Evolutionary conservation across 2,113 vertebrate species (phyloP), one percentile per base, ranked within the genome.

Genomic region (Alligator sinensis): DNA sequence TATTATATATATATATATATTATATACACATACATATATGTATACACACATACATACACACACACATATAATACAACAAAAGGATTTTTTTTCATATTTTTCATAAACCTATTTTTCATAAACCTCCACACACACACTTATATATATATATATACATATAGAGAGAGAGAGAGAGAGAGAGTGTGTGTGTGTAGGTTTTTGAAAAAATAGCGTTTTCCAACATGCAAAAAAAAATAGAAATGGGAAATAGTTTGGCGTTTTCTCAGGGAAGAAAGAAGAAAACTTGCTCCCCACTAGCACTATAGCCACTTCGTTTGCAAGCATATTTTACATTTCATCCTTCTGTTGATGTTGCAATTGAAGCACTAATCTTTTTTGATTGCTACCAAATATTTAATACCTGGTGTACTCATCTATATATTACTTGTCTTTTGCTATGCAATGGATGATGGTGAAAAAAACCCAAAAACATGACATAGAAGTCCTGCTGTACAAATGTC

Each of bases 271-370:
- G 47, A 47, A 47, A 47, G 47, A 47, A 9, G 47, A 47, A 47
- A 47, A 47, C 72, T 5, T 3, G 9, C 19, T 15, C 80, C 79
- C 59, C 28, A 68, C 87, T 83, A 94, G n/a, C 30, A 3, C 21
- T 0, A 11, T 5, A 4, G 0, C n/a, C 63, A 7, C 9, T n/a
- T 92, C 11, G 86, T 55, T 68, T 7, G 1, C 74, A 17, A 82
- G 62, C 75, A 30, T 1, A 0, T 19, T 0, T 1, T 0, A 0
- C 1, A 54, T 92, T 15, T 19, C 72, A 38, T 16, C 55, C 64
- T 55, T 15, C 62, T 10, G 2, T 66, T 14, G 82, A 84, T 0
- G 0, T 54, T 9, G 0, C 77, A 17, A 66, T 18, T 47, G 76
- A 82, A 86, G 85, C 76, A 88, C 81, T 47, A 16, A 59, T 63